These are phyloP conservation scores for Lottia scabra DNA, from an alignment of 2,888 invertebrate genomes.

Conservation along the genomic window DNA sequence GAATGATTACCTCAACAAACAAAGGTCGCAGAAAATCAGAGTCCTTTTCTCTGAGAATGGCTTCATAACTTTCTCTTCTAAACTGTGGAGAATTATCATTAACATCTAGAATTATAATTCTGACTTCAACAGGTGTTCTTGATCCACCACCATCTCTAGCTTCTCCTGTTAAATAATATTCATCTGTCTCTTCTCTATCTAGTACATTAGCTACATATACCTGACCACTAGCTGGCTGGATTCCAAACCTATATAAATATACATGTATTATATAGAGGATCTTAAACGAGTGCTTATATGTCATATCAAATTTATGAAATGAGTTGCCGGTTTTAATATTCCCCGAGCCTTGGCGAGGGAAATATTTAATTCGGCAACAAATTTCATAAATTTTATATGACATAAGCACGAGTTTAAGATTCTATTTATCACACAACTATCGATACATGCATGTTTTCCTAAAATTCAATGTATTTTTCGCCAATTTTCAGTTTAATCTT, in stretches of 20 bases:
- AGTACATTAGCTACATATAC: conserved; percentile 75
- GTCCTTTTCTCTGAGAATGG: conserved; percentile 79
- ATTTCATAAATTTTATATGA: too few species aligned
- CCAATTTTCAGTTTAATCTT: too few species aligned
- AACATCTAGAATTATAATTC: conserved; percentile 55
- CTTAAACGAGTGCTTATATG: too few species aligned
- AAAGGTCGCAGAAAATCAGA: conserved; percentile 84
- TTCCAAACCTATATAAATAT: conserved; percentile 73
- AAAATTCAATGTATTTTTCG: too few species aligned
- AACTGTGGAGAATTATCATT: conserved; percentile 64
- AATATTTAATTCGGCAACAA: too few species aligned
- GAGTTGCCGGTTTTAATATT: too few species aligned
- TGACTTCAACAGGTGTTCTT: conserved; percentile 54
- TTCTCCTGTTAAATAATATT: conserved; percentile 83
- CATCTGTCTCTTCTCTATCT: conserved; percentile 85
- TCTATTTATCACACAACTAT: too few species aligned
- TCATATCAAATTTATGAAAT: too few species aligned
- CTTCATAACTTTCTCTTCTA: conserved; percentile 55
- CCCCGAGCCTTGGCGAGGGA: too few species aligned
- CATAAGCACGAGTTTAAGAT: too few species aligned
- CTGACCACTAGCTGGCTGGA: conserved; percentile 78
- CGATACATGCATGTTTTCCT: too few species aligned
- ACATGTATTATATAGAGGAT: background rate
- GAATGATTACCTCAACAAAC: conserved; percentile 79
- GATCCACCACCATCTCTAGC: conserved; percentile 84